phyloP scores from a whole-genome alignment of 2,113 vertebrate genomes.

The Noctilio leporinus region DNA sequence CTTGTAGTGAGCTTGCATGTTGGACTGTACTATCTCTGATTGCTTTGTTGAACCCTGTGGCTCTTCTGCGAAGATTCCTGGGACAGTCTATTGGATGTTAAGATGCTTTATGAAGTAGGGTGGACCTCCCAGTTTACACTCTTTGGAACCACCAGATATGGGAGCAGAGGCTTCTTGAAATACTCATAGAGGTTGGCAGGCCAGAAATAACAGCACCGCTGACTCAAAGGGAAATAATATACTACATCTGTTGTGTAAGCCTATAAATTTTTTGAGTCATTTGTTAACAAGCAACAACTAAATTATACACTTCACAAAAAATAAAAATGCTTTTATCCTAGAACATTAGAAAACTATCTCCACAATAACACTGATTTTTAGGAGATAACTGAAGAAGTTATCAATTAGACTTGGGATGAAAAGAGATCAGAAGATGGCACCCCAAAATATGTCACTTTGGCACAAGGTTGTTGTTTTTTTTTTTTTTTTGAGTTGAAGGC shows the following conservation, averaged over 20 bases:
- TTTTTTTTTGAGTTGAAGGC: not conserved
- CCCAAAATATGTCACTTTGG: no score
- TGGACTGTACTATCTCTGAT: no score
- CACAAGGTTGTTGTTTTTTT: not conserved
- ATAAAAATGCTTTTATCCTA: not conserved
- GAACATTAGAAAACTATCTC: not conserved
- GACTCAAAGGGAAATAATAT: not conserved
- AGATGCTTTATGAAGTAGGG: no score
- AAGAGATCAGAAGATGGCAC: not conserved
- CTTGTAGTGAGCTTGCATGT: not conserved
- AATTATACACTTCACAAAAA: not conserved
- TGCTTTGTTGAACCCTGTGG: not conserved
- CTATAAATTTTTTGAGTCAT: not conserved
- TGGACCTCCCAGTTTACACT: not conserved
- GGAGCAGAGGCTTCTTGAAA: not conserved
- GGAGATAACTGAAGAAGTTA: not conserved
- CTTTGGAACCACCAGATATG: no score
- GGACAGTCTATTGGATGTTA: rapidly evolving
- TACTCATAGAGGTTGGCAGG: not conserved
- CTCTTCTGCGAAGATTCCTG: not conserved
- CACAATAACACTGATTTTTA: rapidly evolving
- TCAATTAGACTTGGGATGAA: not conserved
- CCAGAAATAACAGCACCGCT: not conserved
- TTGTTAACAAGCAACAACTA: not conserved
- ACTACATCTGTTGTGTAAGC: not conserved